A percentile compares a stretch with the other conserved stretches of the same genome.
phyloP scores from a whole-genome alignment of 2,797 vertebrate species.

The Pagetopsis macropterus region DNA sequence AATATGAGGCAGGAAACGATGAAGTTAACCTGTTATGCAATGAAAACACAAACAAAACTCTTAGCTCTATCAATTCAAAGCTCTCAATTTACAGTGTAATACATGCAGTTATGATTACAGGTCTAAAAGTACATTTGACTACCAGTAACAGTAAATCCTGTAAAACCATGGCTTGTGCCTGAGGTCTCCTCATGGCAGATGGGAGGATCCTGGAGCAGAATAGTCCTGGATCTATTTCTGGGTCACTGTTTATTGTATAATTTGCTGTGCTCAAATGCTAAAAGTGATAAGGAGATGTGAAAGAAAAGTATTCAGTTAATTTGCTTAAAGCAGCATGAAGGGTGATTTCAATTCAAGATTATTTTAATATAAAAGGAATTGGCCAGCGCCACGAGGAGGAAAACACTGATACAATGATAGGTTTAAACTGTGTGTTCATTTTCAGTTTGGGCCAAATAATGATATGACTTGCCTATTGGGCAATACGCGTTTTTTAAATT shows the following conservation, averaged over 20 bases:
- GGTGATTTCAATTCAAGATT: conserved; percentile 22
- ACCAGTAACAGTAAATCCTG: conserved; percentile 4
- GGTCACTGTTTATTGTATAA: conserved; percentile 57
- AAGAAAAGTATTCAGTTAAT: conserved; percentile 5
- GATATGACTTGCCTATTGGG: not conserved
- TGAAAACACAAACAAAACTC: conserved; percentile 37
- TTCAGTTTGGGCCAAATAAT: conserved; percentile 2
- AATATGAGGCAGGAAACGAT: conserved; percentile 52
- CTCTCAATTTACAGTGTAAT: not conserved
- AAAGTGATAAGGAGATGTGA: conserved; percentile 3
- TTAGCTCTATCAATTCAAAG: conserved; percentile 1
- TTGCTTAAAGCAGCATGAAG: not conserved
- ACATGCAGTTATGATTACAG: not conserved
- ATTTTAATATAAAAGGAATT: conserved; percentile 25
- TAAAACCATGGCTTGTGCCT: conserved; percentile 34
- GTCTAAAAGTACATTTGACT: conserved; percentile 10
- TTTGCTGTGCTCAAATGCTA: conserved; percentile 8
- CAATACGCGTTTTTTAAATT: not conserved
- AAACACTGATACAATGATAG: not conserved
- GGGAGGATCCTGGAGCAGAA: conserved; percentile 63
- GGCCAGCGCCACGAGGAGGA: not conserved
- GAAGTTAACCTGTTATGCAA: conserved; percentile 45
- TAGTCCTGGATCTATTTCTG: conserved; percentile 60
- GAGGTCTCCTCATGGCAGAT: conserved; percentile 63
- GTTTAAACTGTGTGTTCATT: not conserved